These are phyloP conservation scores for Palythoa caribaeorum DNA, from an alignment of 92 coral and sea anemone species.

Conservation along the genomic window DNA sequence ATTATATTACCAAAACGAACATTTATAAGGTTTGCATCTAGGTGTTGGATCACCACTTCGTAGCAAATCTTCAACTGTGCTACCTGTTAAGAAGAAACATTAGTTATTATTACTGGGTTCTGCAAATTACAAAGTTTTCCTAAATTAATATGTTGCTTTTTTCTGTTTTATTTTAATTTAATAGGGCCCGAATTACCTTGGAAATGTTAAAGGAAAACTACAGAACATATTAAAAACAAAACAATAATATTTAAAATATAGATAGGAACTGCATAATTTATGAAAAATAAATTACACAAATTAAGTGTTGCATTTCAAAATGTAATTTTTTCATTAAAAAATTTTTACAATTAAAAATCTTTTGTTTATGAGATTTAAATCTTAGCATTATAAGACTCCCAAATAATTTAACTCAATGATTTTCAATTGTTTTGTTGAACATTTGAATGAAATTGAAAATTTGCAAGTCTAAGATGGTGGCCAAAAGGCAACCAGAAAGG, in stretches of 20 bases:
- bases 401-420: too few relatives aligned
- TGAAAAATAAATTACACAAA: too few relatives aligned
- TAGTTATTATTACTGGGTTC: not conserved
- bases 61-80: slow-evolving; percentile 1
- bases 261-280: too few relatives aligned
- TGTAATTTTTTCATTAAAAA: too few relatives aligned
- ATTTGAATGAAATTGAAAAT: not conserved
- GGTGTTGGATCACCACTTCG: not conserved
- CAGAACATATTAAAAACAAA: not conserved
- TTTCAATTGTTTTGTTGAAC: too few relatives aligned
- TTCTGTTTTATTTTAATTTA: too few relatives aligned
- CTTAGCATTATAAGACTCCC: too few relatives aligned
- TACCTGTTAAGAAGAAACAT: not conserved
- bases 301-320: not conserved
- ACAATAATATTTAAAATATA: not conserved
- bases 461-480: not conserved
- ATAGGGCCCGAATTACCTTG: not conserved
- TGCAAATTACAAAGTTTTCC: not conserved
- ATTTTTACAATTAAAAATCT: not conserved
- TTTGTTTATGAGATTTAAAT: not conserved
- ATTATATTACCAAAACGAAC: slow-evolving; percentile 29
- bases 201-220: not conserved
- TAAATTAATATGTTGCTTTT: not conserved
- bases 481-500: too few relatives aligned
- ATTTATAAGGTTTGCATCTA: slow-evolving; percentile 11